These are phyloP conservation scores for Drosophila pegasa DNA, from an alignment of 2,888 invertebrate genomes.

Conservation along the genomic window DNA sequence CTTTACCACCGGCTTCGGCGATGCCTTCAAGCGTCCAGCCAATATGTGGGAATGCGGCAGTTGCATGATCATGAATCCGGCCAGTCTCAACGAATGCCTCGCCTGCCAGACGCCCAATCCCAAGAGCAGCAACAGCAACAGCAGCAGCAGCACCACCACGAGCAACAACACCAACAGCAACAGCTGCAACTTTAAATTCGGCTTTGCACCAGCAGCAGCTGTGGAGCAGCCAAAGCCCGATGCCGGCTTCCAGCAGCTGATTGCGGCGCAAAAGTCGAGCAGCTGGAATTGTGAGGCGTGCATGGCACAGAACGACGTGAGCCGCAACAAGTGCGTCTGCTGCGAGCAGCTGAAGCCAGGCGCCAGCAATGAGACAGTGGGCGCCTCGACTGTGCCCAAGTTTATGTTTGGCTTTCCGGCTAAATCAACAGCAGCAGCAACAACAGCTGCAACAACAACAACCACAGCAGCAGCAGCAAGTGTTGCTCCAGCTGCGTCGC, in stretches of 20 bases:
- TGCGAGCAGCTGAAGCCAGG: constrained; percentile 87
- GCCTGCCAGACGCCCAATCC: constrained; percentile 86
- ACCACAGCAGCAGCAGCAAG: constrained; percentile 12
- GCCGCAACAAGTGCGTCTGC: constrained; percentile 86
- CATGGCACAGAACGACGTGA: constrained; percentile 86
- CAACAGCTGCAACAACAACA: constrained; percentile 11
- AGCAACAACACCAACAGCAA: constrained; percentile 5
- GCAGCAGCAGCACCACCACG: constrained; percentile 22
- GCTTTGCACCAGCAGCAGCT: constrained; percentile 29
- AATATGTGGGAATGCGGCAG: constrained; percentile 87
- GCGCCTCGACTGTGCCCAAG: constrained; percentile 59
- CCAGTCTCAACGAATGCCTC: constrained; percentile 85
- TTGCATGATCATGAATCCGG: constrained; percentile 87
- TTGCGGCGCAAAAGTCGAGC: constrained; percentile 78
- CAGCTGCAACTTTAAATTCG: constrained; percentile 56
- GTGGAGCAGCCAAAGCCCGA: constrained; percentile 53
- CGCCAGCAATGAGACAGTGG: constrained; percentile 33
- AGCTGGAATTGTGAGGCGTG: constrained; percentile 88
- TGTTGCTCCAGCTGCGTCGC: constrained; percentile 3
- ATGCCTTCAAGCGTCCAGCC: constrained; percentile 86
- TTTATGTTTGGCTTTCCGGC: constrained; percentile 83
- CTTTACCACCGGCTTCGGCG: constrained; percentile 74
- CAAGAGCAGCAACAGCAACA: constrained; percentile 8
- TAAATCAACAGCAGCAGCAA: constrained; percentile 14
- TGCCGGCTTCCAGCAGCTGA: constrained; percentile 83